phyloP scores from a whole-genome alignment of 2,888 invertebrate genomes.

The Leucania comma region DNA sequence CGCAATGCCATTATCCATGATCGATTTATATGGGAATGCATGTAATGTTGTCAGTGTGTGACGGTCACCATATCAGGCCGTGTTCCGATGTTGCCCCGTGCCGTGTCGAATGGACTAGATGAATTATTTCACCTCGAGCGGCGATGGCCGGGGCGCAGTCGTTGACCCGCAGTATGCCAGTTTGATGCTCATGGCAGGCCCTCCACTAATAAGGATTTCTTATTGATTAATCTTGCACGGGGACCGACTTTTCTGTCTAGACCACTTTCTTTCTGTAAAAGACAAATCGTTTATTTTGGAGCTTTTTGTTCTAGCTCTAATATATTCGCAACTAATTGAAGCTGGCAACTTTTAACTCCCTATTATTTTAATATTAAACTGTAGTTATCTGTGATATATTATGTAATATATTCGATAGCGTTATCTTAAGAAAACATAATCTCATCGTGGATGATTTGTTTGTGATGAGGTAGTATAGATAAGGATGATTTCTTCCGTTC shows the following conservation, averaged over 20 bases:
- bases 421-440: constrained; percentile 82
- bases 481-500: constrained; percentile 74
- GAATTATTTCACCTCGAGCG: constrained; percentile 79
- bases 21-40: constrained; percentile 59
- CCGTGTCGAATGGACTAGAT: constrained; percentile 79
- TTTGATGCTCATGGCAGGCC: constrained; percentile 71
- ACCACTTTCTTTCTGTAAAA: constrained; percentile 13
- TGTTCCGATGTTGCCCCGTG: constrained; percentile 51
- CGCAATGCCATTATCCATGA: constrained; percentile 39
- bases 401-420: constrained; percentile 53
- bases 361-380: neutral
- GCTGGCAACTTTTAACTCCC: neutral
- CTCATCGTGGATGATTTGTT: constrained; percentile 78
- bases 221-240: constrained; percentile 34
- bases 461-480: constrained; percentile 75
- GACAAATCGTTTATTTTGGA: neutral
- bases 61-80: constrained; percentile 54
- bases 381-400: constrained; percentile 18
- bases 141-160: constrained; percentile 77
- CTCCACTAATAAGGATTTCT: constrained; percentile 67
- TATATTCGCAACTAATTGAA: neutral
- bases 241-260: constrained; percentile 14
- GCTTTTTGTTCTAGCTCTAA: neutral
- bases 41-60: constrained; percentile 54
- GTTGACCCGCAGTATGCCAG: constrained; percentile 81